Percentiles rank a stretch among this genome's conserved stretches.
These are phyloP conservation scores for Lasioglossum pauxillum DNA, from an alignment of 2,888 invertebrate genomes.

Conservation along the genomic window DNA sequence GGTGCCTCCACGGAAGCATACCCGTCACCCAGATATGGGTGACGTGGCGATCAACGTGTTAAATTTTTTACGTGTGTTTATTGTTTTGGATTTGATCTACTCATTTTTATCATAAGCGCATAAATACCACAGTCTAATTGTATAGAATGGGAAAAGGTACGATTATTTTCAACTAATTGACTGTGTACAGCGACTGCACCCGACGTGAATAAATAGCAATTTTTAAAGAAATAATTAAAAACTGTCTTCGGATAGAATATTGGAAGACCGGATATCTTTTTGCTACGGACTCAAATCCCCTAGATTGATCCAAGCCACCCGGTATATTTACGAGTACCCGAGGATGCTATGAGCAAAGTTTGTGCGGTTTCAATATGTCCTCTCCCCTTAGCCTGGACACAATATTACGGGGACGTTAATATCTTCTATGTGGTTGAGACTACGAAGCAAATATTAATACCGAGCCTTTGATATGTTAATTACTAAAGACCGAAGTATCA, in stretches of 20 bases:
- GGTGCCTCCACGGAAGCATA: too few relatives aligned
- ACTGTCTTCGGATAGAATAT: neutral
- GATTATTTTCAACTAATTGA: too few relatives aligned
- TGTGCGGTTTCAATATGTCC: slow-evolving; percentile 83
- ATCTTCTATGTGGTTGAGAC: slow-evolving; percentile 81
- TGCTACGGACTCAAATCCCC: neutral
- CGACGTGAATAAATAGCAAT: too few relatives aligned
- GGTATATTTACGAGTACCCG: slow-evolving; percentile 70
- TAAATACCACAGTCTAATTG: too few relatives aligned
- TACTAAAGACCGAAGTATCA: slow-evolving; percentile 60
- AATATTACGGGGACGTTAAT: slow-evolving; percentile 83
- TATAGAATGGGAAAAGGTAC: too few relatives aligned
- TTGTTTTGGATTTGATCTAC: too few relatives aligned
- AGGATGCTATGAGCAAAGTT: slow-evolving; percentile 82
- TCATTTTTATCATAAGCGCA: too few relatives aligned
- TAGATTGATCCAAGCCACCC: slow-evolving; percentile 65
- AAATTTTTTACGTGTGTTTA: too few relatives aligned
- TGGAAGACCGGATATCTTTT: neutral
- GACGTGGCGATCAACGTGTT: too few relatives aligned
- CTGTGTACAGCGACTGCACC: too few relatives aligned
- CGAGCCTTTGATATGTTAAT: slow-evolving; percentile 76
- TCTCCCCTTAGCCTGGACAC: slow-evolving; percentile 79
- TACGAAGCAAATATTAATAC: slow-evolving; percentile 73
- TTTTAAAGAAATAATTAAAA: too few relatives aligned
- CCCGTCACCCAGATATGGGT: too few relatives aligned